A percentile compares a stretch with the other conserved stretches of the same genome.
phyloP scores from a whole-genome alignment of 1,140 invertebrate genomes.

The Patella vulgata region DNA sequence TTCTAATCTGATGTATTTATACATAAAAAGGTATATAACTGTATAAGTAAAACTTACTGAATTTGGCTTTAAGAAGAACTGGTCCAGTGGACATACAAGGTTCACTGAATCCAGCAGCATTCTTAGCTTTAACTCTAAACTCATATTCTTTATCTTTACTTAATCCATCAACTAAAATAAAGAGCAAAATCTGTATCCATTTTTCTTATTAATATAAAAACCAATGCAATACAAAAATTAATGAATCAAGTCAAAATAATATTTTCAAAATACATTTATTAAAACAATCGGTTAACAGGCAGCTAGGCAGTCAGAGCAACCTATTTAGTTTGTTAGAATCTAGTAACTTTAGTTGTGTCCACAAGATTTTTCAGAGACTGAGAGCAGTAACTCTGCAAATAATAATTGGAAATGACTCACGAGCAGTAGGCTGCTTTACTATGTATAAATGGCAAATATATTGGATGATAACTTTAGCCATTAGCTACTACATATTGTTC shows the following conservation, averaged over 20 bases:
- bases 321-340: too few species aligned
- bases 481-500: too few species aligned
- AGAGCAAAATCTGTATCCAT: not conserved
- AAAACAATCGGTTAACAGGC: not conserved
- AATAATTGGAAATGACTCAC: too few species aligned
- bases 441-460: too few species aligned
- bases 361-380: too few species aligned
- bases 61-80: conserved; percentile 93
- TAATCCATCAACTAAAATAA: conserved; percentile 85
- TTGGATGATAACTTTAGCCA: too few species aligned
- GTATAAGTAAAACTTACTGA: conserved; percentile 72
- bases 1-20: too few species aligned
- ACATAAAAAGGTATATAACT: too few species aligned
- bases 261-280: not conserved
- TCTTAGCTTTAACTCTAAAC: conserved; percentile 95
- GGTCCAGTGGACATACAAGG: conserved; percentile 89
- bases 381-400: too few species aligned
- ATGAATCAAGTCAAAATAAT: not conserved
- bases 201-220: not conserved
- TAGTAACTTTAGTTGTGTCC: too few species aligned
- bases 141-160: conserved; percentile 96
- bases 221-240: not conserved
- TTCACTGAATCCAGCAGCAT: conserved; percentile 93
- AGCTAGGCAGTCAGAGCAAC: too few species aligned
- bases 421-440: too few species aligned